A percentile compares a stretch with the other conserved stretches of the same genome.
Conservation (phyloP, 2,113 vertebrate genomes). For the Echinops telfairi region DNA sequence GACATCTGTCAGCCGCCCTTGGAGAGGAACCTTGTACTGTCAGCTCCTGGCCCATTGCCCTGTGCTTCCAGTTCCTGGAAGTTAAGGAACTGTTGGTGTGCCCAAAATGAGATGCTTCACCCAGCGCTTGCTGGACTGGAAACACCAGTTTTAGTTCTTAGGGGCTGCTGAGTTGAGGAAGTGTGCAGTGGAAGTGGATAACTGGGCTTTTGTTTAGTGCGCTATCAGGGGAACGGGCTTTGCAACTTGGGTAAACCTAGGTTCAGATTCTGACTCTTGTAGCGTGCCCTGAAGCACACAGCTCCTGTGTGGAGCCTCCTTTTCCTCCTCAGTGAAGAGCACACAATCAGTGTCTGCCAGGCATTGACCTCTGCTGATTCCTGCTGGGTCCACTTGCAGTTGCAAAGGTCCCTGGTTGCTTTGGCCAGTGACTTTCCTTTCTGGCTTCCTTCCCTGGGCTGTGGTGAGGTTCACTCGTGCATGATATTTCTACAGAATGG, state of each 20-base stretch:
- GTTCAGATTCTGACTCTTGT: not conserved
- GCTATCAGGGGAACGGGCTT: not conserved
- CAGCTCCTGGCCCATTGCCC: not conserved
- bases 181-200: not conserved
- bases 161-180: not conserved
- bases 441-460: not conserved
- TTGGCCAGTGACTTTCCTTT: not conserved
- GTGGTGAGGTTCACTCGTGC: not conserved
- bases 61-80: not conserved
- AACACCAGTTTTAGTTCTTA: constrained; percentile 38
- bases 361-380: not conserved
- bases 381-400: not conserved
- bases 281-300: not conserved
- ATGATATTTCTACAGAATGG: not conserved
- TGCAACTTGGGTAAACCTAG: not conserved
- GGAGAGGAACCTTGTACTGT: not conserved
- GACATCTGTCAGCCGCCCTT: not conserved
- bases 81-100: not conserved
- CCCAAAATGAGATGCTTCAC: not conserved
- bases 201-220: not conserved
- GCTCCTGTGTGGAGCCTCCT: not conserved
- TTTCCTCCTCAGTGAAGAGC: not conserved
- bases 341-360: not conserved
- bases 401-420: not conserved
- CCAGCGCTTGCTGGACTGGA: constrained; percentile 24